Evolutionary conservation across 2,888 invertebrate species (phyloP).

Genomic region (Agrochola circellaris): DNA sequence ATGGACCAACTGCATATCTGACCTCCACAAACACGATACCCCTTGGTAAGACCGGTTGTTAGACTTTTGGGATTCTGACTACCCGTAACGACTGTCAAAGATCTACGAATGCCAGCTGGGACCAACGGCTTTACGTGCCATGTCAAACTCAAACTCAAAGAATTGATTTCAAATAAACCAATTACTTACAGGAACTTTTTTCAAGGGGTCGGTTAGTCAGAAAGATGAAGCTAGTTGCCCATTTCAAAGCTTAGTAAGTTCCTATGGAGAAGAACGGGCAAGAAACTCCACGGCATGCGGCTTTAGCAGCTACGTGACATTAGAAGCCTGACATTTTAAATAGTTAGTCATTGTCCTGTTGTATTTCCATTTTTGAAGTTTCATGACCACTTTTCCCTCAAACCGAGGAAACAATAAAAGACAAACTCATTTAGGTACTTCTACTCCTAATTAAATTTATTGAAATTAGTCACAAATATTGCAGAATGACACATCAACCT

Average conservation of each 20-base stretch:
- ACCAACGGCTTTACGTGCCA: background rate
- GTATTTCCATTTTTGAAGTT: no score
- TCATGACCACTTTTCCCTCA: background rate
- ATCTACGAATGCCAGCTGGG: background rate
- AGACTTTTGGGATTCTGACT: background rate
- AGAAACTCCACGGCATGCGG: no score
- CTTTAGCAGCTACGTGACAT: background rate
- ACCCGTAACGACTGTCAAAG: background rate
- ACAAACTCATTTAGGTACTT: background rate
- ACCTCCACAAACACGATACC: no score
- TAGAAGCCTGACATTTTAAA: background rate
- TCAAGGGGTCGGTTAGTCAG: no score
- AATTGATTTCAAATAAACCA: no score
- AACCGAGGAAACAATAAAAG: background rate
- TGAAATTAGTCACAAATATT: constrained; percentile 24
- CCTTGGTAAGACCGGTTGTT: background rate
- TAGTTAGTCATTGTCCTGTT: background rate
- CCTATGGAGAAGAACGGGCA: no score
- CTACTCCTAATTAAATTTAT: background rate
- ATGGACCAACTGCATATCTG: no score
- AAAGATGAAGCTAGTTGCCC: no score
- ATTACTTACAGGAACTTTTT: no score
- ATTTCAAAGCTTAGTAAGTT: no score
- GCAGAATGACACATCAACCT: constrained; percentile 27
- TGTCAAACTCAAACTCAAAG: background rate